These are phyloP conservation scores for Baronia brevicornis DNA, from an alignment of 2,888 invertebrate species.

Conservation along the genomic window DNA sequence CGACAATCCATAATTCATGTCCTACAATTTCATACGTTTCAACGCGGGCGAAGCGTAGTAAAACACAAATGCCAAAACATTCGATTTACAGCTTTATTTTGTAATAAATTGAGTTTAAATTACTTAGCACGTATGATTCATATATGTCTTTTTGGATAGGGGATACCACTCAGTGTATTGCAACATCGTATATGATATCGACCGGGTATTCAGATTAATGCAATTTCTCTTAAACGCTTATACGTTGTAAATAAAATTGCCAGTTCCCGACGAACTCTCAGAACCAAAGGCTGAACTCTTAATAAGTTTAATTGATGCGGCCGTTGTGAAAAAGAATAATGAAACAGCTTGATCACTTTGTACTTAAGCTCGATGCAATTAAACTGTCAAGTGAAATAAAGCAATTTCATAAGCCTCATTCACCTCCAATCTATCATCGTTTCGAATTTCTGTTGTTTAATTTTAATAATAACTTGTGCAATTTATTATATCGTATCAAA, in stretches of 20 bases:
- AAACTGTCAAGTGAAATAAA: constrained; percentile 24
- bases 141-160: constrained; percentile 33
- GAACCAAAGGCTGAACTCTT: constrained; percentile 45
- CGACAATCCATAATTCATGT: constrained; percentile 77
- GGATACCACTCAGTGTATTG: constrained; percentile 58
- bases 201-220: constrained; percentile 75
- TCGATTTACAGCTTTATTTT: constrained; percentile 44
- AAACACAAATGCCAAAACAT: constrained; percentile 29
- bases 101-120: constrained; percentile 30
- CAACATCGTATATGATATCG: constrained; percentile 72
- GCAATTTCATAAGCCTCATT: constrained; percentile 17
- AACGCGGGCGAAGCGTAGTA: constrained; percentile 36
- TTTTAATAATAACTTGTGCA: too few species aligned
- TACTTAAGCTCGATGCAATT: constrained; percentile 23
- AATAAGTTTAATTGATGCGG: constrained; percentile 60
- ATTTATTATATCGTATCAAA: too few species aligned
- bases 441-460: constrained; percentile 1
- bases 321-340: constrained; percentile 35
- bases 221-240: constrained; percentile 75
- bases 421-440: constrained; percentile 1
- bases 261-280: constrained; percentile 49
- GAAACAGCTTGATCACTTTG: constrained; percentile 29
- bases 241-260: constrained; percentile 75
- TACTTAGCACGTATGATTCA: constrained; percentile 25
- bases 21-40: constrained; percentile 72